Evolutionary conservation across 2,113 vertebrate genomes (phyloP).

Genomic region (Nothocercus nigrocapillus): DNA sequence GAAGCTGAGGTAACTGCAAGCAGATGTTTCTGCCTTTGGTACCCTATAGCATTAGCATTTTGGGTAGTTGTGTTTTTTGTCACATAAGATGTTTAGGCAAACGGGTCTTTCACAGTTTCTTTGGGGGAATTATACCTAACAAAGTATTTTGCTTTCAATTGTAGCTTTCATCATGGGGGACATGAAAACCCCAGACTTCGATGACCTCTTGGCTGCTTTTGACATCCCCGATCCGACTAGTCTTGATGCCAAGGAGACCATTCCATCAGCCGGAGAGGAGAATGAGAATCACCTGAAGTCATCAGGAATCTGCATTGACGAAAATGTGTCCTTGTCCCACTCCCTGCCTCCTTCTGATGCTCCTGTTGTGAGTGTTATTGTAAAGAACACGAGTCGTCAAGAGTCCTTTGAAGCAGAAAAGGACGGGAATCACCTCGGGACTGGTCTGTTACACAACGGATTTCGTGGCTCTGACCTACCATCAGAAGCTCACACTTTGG

Average conservation of each 20-base stretch:
- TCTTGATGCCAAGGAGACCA: constrained; percentile 93
- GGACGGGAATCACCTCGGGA: constrained; percentile 79
- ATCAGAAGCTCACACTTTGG: constrained; percentile 71
- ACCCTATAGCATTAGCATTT: fast-evolving
- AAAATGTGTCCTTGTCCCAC: constrained; percentile 79
- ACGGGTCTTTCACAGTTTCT: background rate
- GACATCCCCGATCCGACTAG: constrained; percentile 97
- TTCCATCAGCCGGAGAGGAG: constrained; percentile 87
- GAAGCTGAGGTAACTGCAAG: background rate
- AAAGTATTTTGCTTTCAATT: constrained; percentile 16
- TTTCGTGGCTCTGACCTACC: constrained; percentile 82
- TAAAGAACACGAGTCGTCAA: constrained; percentile 94
- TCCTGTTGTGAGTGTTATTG: constrained; percentile 93
- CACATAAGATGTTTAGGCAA: background rate
- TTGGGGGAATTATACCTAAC: background rate
- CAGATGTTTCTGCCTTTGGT: background rate
- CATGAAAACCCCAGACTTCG: constrained; percentile 99
- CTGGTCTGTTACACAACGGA: constrained; percentile 86
- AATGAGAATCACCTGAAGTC: constrained; percentile 87
- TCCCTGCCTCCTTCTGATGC: constrained; percentile 79
- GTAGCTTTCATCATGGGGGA: constrained; percentile 93
- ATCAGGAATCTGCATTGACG: constrained; percentile 86
- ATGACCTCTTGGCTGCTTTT: constrained; percentile 97
- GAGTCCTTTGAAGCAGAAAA: constrained; percentile 87
- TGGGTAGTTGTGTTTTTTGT: background rate